Evolutionary conservation across 2,113 vertebrate genomes (phyloP), one percentile per base, ranked within the genome.

Genomic region (Zosterops hypoxanthus): DNA sequence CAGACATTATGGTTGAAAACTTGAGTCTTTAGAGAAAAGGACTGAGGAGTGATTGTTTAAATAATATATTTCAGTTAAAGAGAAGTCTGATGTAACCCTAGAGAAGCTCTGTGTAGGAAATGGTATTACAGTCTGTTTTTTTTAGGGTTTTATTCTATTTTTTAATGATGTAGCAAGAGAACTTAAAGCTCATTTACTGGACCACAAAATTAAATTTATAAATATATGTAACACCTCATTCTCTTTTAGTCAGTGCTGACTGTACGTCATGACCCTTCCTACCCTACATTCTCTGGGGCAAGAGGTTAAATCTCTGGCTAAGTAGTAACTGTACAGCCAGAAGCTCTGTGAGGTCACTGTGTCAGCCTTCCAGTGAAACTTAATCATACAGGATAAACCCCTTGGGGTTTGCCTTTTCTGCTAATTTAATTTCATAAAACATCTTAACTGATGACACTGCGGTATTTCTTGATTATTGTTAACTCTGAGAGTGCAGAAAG

Each of bases 391-490:
- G 70, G 34, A 34, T 89, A 5, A 86, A 71, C 47, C 39, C 2
- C 34, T 33, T n/a, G 26, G 1, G 8, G 66, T 57, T 82, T 90
- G 44, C 28, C 23, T 85, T 53, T 72, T 49, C 12, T 78, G 28
- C 41, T 66, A 3, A 15, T 44, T 33, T 33, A 9, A 22, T 75
- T 70, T 46, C 25, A 26, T 50, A 41, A 41, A 63, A n/a, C 24
- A 3, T 1, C 1, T 25, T 10, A 11, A 41, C 11, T 33, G 6
- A 12, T 26, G 34, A 5, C 33, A 3, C 66, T 10, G 29, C 29
- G 9, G 4, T 49, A 4, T 84, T 78, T 49, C 12, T 57, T 49
- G 29, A 8, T 34, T 69, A 0, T 6, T 49, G 4, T 23, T 7
- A 21, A 26, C 29, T 44, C 44, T 44, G 57, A 79, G 68, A 29